A percentile compares a stretch with the other conserved stretches of the same genome.
Evolutionary conservation across 2,888 invertebrate species (phyloP).

Genomic region (Brenthis daphne): DNA sequence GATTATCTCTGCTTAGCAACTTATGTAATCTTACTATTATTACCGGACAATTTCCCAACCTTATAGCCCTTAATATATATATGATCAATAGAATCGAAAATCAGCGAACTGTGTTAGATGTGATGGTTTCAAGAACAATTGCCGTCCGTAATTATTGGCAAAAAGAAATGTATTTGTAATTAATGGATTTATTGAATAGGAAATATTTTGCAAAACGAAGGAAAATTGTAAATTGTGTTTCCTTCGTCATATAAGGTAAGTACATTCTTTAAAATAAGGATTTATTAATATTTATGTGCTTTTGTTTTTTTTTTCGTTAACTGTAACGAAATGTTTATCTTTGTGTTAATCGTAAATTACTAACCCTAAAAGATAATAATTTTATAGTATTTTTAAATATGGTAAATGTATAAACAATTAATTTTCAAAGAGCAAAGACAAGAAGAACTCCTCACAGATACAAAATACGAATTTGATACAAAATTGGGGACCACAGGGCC

Average conservation of each 20-base stretch:
- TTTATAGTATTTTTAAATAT: no score
- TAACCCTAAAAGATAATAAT: no score
- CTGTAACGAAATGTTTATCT: no score
- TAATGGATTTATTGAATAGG: slow-evolving; percentile 1
- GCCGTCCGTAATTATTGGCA: slow-evolving; percentile 17
- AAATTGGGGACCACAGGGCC: slow-evolving; percentile 83
- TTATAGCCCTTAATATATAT: no score
- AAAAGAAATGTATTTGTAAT: background rate
- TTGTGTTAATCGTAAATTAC: no score
- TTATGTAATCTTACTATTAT: no score
- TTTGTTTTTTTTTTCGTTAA: background rate
- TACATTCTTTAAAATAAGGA: slow-evolving; percentile 3
- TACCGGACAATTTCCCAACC: no score
- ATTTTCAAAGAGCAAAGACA: slow-evolving; percentile 77
- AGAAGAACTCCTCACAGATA: slow-evolving; percentile 71
- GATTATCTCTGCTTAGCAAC: no score
- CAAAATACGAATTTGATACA: slow-evolving; percentile 61
- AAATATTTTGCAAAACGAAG: background rate
- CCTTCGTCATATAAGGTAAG: no score
- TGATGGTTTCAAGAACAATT: slow-evolving; percentile 1
- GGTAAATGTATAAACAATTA: no score
- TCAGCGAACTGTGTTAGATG: background rate
- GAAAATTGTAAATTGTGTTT: background rate
- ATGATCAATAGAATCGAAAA: background rate
- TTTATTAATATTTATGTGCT: slow-evolving; percentile 11